Conservation (phyloP, 1,140 invertebrate genomes). For the Lutraria rhynchaena region DNA sequence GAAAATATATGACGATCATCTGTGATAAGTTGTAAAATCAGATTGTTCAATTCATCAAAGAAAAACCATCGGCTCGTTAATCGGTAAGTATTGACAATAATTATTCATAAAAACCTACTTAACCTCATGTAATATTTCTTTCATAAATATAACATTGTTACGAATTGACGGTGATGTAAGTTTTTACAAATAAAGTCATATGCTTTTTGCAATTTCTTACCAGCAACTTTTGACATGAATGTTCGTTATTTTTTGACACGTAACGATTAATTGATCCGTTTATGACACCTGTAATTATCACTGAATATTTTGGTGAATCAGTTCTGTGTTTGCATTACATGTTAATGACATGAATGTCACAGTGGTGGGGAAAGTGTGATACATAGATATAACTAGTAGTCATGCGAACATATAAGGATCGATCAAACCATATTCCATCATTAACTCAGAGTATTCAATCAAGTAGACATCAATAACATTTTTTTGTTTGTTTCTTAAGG, state of each 20-base stretch:
- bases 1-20: slow-evolving; percentile 2
- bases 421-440: slow-evolving; percentile 16
- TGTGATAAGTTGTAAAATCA: slow-evolving; percentile 32
- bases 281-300: slow-evolving; percentile 39
- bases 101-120: slow-evolving; percentile 16
- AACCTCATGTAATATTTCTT: no score
- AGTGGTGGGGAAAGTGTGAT: slow-evolving; percentile 1
- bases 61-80: slow-evolving; percentile 9
- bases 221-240: no score
- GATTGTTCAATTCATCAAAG: slow-evolving; percentile 2
- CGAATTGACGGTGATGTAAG: no score
- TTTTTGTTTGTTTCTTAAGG: slow-evolving; percentile 32
- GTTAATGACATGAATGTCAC: slow-evolving; percentile 1
- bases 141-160: no score
- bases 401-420: not conserved
- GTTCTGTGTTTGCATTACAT: not conserved
- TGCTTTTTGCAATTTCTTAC: no score
- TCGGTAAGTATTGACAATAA: slow-evolving; percentile 33
- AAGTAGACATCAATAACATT: not conserved
- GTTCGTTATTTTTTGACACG: slow-evolving; percentile 1
- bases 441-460: slow-evolving; percentile 1
- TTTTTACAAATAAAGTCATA: no score
- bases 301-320: no score
- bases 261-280: slow-evolving; percentile 11
- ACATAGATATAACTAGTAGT: not conserved